Base-by-base conservation (phyloP, 2,888 invertebrate genomes). In the Onchidella celtica region DNA sequence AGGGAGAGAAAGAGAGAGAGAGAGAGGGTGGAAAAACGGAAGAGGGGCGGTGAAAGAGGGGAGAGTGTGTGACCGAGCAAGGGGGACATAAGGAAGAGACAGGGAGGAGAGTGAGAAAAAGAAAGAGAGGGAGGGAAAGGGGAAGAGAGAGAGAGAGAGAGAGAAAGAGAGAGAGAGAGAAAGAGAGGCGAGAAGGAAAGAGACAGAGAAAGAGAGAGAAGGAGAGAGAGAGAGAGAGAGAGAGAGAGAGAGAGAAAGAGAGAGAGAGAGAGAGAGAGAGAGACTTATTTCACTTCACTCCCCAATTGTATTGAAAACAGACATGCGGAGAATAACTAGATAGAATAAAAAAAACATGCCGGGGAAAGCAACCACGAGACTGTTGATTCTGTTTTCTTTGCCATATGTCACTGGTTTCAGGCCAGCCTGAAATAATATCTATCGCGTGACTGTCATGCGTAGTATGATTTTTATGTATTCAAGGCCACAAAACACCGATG, bases 221-320 rank as follows among this genome's bases (percentile, higher is more conserved):
- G 32, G 47, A 76, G 38, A 66, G 66, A 65, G 65, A 65, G 65
- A 76, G 65, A 76, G 76, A 76, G 66, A 66, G 66, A 66, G 66
- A 76, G 76, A 76, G 0, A 65, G 63, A 75, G 76, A 76, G 76
- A 65, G 66, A 76, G 76, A 76, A 47, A 76, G 47, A 76, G 76
- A 76, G 76, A 76, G 65, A 75, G 63, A 75, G 63, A 75, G 75
- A 61, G 63, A 75, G 75, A 75, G 38, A 75, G 75, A 74, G 73
- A 74, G 17, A 74, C n/a, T n/a, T n/a, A n/a, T n/a, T n/a, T n/a
- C n/a, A 27, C n/a, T n/a, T n/a, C n/a, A n/a, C n/a, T n/a, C n/a
- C n/a, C n/a, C n/a, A n/a, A n/a, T n/a, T n/a, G n/a, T n/a, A n/a
- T n/a, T n/a, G n/a, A n/a, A n/a, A n/a, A n/a, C n/a, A n/a, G n/a